Conservation (phyloP, 2,113 vertebrate species). For the Dasyornis broadbenti region DNA sequence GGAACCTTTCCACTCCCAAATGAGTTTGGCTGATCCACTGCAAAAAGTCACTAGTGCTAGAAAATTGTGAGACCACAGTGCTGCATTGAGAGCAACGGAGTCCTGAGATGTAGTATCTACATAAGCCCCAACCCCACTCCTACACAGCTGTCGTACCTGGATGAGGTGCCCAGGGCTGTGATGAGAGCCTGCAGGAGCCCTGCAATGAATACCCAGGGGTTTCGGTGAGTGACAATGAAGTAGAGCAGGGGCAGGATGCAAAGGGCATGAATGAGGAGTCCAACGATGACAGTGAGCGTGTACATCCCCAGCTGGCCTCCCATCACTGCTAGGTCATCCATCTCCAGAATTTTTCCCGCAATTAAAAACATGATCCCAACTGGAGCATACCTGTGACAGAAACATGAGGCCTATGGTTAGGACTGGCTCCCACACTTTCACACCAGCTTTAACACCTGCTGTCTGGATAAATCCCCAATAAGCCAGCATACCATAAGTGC, state of each 20-base stretch:
- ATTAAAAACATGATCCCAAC: slow-evolving; percentile 95
- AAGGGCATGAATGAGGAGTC: slow-evolving; percentile 89
- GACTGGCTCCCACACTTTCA: background rate
- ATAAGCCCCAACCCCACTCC: background rate
- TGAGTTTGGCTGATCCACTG: background rate
- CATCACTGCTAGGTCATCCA: slow-evolving; percentile 89
- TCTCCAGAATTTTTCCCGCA: slow-evolving; percentile 95
- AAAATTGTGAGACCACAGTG: background rate
- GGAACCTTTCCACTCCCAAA: background rate
- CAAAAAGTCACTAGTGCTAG: background rate
- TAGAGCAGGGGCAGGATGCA: slow-evolving; percentile 89
- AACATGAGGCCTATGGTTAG: background rate
- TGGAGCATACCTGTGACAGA: slow-evolving; percentile 85
- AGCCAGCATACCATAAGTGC: background rate
- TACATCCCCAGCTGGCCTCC: slow-evolving; percentile 96
- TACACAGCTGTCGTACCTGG: slow-evolving; percentile 74
- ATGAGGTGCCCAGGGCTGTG: slow-evolving; percentile 93
- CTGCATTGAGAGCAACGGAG: background rate
- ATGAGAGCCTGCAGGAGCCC: slow-evolving; percentile 93
- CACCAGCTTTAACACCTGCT: background rate
- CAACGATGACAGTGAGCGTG: slow-evolving; percentile 87
- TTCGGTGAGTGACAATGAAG: slow-evolving; percentile 88
- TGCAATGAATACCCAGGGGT: slow-evolving; percentile 87
- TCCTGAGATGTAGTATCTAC: background rate
- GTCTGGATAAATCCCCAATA: background rate